Evolutionary conservation across 2,797 vertebrate genomes (phyloP).

Genomic region (Tangara arthus): DNA sequence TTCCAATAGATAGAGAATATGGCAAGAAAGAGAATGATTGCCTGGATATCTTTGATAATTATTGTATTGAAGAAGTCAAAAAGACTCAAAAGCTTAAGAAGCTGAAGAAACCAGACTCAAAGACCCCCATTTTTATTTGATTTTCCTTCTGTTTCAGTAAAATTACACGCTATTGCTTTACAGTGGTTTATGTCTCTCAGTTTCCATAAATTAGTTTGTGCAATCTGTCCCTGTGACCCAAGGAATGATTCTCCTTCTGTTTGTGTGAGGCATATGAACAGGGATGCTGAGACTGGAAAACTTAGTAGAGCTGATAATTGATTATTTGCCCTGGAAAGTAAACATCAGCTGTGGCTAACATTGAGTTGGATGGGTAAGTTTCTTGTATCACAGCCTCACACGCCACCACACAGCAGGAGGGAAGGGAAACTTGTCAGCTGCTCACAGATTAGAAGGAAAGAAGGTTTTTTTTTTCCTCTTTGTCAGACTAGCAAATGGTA

Average conservation of each 20-base stretch:
- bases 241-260: slow-evolving; percentile 8
- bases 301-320: neutral
- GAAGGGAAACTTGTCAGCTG: neutral
- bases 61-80: neutral
- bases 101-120: neutral
- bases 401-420: neutral
- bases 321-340: slow-evolving; percentile 34
- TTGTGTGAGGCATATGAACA: neutral
- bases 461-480: neutral
- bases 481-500: neutral
- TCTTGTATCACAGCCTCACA: neutral
- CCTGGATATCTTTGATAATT: neutral
- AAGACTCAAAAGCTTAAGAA: too few relatives aligned
- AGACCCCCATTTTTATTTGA: neutral
- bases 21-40: neutral
- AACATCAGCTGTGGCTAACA: neutral
- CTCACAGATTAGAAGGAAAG: neutral
- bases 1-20: neutral
- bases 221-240: slow-evolving; percentile 34
- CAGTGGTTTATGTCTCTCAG: neutral
- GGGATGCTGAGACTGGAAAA: neutral
- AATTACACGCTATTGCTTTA: neutral
- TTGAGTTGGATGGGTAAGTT: neutral
- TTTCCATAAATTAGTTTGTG: slow-evolving; percentile 1
- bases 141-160: neutral